Evolutionary conservation across 2,113 vertebrate genomes (phyloP).

Genomic region (Gnathonemus echidnorhynchus): DNA sequence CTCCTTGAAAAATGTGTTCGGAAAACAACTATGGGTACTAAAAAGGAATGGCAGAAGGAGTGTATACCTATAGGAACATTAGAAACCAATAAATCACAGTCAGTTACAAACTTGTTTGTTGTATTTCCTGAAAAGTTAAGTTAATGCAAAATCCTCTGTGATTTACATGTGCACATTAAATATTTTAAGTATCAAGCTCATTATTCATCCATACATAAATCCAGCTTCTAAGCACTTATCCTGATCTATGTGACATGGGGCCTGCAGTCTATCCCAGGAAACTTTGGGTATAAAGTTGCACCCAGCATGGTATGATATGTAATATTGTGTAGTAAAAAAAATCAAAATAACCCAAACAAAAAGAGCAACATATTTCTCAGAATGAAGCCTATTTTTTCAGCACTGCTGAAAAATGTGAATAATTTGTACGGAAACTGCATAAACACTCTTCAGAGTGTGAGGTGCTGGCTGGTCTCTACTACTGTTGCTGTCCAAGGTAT

Average conservation of each 20-base stretch:
- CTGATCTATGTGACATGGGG: neutral
- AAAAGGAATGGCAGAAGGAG: neutral
- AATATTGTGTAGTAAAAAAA: neutral
- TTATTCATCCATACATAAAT: neutral
- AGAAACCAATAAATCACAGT: neutral
- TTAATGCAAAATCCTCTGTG: neutral
- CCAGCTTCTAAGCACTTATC: neutral
- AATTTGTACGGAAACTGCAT: neutral
- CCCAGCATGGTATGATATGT: neutral
- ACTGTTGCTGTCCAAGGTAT: conserved; percentile 4
- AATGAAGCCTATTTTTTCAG: neutral
- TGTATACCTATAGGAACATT: neutral
- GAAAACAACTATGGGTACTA: neutral
- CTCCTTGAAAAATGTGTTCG: conserved; percentile 46
- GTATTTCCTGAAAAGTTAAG: neutral
- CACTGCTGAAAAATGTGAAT: neutral
- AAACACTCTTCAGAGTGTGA: neutral
- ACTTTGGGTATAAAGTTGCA: neutral
- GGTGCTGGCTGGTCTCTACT: neutral
- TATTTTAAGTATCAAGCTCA: neutral
- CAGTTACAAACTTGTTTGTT: neutral
- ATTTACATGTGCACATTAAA: neutral
- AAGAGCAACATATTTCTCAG: neutral
- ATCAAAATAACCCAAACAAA: neutral
- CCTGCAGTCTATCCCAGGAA: neutral